Base-by-base conservation (phyloP, 2,797 vertebrate genomes). In the Lophius americanus region DNA sequence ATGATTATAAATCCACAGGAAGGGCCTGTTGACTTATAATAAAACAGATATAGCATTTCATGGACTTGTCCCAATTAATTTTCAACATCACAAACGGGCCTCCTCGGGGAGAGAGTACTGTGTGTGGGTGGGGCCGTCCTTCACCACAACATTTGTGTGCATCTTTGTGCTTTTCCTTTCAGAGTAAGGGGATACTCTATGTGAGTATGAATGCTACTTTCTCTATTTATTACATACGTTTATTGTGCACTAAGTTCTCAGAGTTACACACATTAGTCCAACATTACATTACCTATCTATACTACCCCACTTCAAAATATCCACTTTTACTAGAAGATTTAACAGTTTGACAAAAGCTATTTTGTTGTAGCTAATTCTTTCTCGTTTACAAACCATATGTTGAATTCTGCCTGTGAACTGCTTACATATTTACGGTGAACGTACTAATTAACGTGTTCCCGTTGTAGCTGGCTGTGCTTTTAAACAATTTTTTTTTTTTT, bases 331-430 rank as follows among this genome's bases (percentile, higher is more conserved):
- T 88, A 86, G 73, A 89, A 88, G 87, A 72, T 66, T 50, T 43
- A 83, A 68, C 64, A 61, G 63, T 82, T 85, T 78, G 41, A 81
- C 48, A 55, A 57, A 72, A 68, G 55, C 38, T n/a, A 36, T 78
- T 90, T 90, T 87, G 86, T 73, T 84, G 64, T 69, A 33, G 74
- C 78, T 86, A 64, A 78, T 87, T 82, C 38, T 83, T 70, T 41
- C 59, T 52, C 35, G 52, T 85, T 90, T 83, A 82, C 52, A 72
- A 79, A 76, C 50, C 49, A 58, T 54, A 71, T 86, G 69, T 82
- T 64, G 64, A 81, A 46, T 67, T 73, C 65, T 48, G 49, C 51
- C 50, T 70, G 73, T 75, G 76, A 83, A 74, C 47, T 62, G 58
- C 77, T 85, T 61, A 72, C 63, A 55, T 68, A 8, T 32, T 52